Percentiles rank a stretch among this genome's conserved stretches.
These are phyloP conservation scores for Amphimedon queenslandica DNA, from an alignment of 37 sponge, comb jelly and placozoan genomes.

Conservation along the genomic window DNA sequence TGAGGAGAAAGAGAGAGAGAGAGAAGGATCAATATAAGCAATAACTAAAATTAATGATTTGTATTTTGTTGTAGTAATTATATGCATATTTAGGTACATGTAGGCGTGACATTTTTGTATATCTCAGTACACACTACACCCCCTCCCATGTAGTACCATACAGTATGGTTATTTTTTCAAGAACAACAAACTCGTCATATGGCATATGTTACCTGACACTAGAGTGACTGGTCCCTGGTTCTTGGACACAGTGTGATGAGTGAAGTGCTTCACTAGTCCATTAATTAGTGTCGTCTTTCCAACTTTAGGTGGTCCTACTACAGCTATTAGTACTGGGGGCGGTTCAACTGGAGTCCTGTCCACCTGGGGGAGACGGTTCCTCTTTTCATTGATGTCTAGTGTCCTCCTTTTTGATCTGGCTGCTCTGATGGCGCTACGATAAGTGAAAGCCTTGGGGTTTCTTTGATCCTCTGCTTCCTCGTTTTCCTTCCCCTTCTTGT, in stretches of 20 bases:
- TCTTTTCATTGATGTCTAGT: constrained; percentile 80
- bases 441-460: constrained; percentile 94
- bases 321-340: constrained; percentile 91
- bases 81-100: no score
- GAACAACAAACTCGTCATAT: no score
- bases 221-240: constrained; percentile 85
- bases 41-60: no score
- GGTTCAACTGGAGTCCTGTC: constrained; percentile 86
- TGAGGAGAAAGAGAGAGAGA: background rate
- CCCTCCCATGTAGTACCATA: no score
- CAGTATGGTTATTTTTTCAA: no score
- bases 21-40: background rate
- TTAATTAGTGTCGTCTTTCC: constrained; percentile 90
- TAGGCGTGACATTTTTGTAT: no score
- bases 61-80: no score
- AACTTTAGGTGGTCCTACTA: constrained; percentile 95
- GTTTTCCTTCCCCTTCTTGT: constrained; percentile 34
- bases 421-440: constrained; percentile 78
- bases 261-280: constrained; percentile 86
- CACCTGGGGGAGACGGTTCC: constrained; percentile 75
- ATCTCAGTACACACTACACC: no score
- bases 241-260: constrained; percentile 73
- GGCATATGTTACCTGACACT: constrained; percentile 83
- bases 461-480: constrained; percentile 15
- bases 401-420: constrained; percentile 75